These are phyloP conservation scores for Congeria kusceri DNA, from an alignment of 2,888 invertebrate species.

Conservation along the genomic window DNA sequence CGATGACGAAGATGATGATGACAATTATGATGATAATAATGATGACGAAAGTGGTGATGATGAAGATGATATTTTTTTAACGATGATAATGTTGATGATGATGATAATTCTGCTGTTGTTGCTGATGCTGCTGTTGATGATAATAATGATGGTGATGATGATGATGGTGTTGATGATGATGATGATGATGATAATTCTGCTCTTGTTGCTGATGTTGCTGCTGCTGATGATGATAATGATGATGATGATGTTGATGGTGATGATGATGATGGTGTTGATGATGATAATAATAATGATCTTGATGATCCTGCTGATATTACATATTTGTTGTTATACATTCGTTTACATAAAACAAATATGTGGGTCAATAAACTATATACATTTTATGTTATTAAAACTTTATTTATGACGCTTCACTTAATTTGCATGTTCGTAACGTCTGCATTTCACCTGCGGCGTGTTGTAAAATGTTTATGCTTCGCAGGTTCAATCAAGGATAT, in stretches of 20 bases:
- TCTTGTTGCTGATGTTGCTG: background rate
- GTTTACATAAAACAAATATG: too few species aligned
- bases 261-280: background rate
- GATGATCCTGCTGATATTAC: background rate
- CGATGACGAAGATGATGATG: too few species aligned
- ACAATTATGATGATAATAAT: too few species aligned
- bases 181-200: background rate
- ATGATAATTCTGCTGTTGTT: too few species aligned
- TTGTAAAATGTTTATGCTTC: too few species aligned
- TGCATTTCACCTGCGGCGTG: too few species aligned
- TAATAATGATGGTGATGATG: background rate
- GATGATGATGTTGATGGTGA: background rate
- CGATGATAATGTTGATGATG: too few species aligned
- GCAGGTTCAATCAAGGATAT: too few species aligned
- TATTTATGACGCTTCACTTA: too few species aligned
- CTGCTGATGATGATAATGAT: background rate
- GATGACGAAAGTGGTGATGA: too few species aligned
- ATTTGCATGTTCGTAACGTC: too few species aligned
- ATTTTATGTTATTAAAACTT: background rate
- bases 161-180: background rate
- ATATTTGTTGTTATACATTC: slow-evolving; percentile 22
- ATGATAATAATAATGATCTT: background rate
- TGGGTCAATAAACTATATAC: background rate
- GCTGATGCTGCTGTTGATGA: background rate
- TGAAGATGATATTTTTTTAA: too few species aligned